Evolutionary conservation across 1,140 invertebrate genomes (phyloP), one percentile per base, ranked within the genome.

Genomic region (Sycophila sp.): DNA sequence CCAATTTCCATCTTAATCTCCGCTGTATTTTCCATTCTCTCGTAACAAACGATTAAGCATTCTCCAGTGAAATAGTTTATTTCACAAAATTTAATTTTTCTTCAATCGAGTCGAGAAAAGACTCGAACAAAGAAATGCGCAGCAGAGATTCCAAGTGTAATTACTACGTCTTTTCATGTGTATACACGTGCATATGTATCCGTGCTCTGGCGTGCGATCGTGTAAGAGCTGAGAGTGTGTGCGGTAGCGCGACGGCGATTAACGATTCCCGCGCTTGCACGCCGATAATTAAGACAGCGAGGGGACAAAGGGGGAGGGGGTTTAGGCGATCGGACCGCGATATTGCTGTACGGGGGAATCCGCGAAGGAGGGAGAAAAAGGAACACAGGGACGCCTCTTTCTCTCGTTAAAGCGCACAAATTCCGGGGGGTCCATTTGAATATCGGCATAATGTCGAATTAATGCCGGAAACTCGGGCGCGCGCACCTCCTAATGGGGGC

Each of bases 381-480:
- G 34, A 11, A 26, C 15, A 28, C 4, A 38, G n/a, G 47, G 24
- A n/a, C 5, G 51, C 13, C 47, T 17, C 34, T 53, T 42, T 40
- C 30, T 53, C 58, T 69, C 47, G 67, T 69, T 69, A 62, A 59
- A 55, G 59, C 34, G 59, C 36, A n/a, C n/a, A 76, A 79, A 81
- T 79, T 77, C 76, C 77, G 75, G 76, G 75, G 73, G 74, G 78
- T 77, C 75, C 75, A 83, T 83, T 83, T 83, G 79, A 83, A 83
- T 83, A 81, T 82, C 79, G n/a, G 81, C 77, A 81, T 82, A 82
- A 83, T 82, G 77, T 76, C 77, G 77, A 81, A 80, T 83, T 82
- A 83, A 83, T 82, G 79, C 75, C 79, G 79, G 78, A 84, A 80
- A 80, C 78, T 77, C 78, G 65, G 47, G 17, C 17, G 51, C 17